Evolutionary conservation across 64 coral and sea anemone species (phyloP), one percentile per base, ranked within the genome.

Genomic region (Platygyra sinensis): DNA sequence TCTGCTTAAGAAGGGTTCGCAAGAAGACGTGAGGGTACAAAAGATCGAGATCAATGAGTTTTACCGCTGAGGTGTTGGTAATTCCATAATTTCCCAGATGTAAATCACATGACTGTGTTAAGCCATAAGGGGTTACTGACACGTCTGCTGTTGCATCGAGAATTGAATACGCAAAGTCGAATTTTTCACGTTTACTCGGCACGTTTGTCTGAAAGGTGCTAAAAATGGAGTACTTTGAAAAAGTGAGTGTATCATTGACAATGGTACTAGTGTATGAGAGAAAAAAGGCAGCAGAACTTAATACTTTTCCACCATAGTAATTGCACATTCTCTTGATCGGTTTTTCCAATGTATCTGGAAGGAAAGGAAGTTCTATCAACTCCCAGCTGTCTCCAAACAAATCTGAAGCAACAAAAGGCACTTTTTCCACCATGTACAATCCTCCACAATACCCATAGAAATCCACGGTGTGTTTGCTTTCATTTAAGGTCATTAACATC

Each of bases 11-110:
- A 30, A 50, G 69, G 13, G 14, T 86, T 52, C 39, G 77, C 20
- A 93, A 24, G 24, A 88, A 79, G 0, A 59, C 20, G 75, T 73
- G 79, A 72, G 79, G 79, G 38, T 89, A 96, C 10, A 85, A 8
- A 1, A 84, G 74, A 89, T 96, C 94, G 46, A 89, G 88, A 67
- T 96, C 94, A 51, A 93, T 77, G 1, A 89, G 25, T 93, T 96
- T 96, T 10, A 93, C 62, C 5, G 60, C 18, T 24, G 59, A 83
- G 54, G 86, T 54, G 31, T 59, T 76, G 72, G 91, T 90, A 25
- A 94, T 67, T n/a, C 96, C 96, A 92, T 80, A 91, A 42, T 98
- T 98, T 52, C 89, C 89, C 29, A 94, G 55, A 52, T 98, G 92
- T 17, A 63, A 57, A 76, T 98, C 96, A 77, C 96, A 98, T 0